These are phyloP conservation scores for Lepus timidus DNA, from an alignment of 2,113 vertebrate species.

Conservation along the genomic window DNA sequence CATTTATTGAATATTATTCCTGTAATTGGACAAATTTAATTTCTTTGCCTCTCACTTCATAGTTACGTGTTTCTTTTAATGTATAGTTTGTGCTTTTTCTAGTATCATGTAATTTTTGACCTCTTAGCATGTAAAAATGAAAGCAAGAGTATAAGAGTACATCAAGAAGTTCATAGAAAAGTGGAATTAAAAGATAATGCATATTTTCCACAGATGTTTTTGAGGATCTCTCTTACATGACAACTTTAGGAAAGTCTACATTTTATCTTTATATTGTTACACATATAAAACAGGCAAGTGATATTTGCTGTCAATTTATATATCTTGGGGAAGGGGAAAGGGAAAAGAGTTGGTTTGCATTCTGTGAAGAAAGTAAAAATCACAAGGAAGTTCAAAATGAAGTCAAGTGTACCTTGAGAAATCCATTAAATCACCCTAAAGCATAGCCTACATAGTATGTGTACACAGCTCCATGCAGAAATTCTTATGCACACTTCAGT, in stretches of 20 bases:
- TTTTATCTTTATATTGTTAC: background rate
- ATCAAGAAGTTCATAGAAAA: too few species aligned
- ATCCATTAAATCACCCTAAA: background rate
- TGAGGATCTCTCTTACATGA: background rate
- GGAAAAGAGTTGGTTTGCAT: background rate
- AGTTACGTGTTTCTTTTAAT: conserved; percentile 19
- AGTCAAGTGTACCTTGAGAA: background rate
- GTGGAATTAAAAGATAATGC: too few species aligned
- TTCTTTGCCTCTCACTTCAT: conserved; percentile 7
- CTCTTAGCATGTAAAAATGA: conserved; percentile 36
- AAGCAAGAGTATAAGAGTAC: background rate
- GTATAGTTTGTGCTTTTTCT: background rate
- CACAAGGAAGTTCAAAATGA: conserved; percentile 37
- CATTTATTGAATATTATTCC: background rate
- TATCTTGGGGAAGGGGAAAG: conserved; percentile 19
- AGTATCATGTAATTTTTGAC: background rate
- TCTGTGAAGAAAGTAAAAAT: conserved; percentile 35
- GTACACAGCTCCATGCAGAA: background rate
- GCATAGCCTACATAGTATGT: background rate
- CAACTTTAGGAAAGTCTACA: background rate
- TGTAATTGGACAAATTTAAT: background rate
- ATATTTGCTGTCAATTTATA: background rate
- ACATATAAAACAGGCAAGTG: background rate
- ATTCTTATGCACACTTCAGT: background rate
- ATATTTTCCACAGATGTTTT: too few species aligned